Percentiles rank a stretch among this genome's conserved stretches.
These are phyloP conservation scores for Macrobrachium nipponense DNA, from an alignment of 1,140 invertebrate species.

Conservation along the genomic window DNA sequence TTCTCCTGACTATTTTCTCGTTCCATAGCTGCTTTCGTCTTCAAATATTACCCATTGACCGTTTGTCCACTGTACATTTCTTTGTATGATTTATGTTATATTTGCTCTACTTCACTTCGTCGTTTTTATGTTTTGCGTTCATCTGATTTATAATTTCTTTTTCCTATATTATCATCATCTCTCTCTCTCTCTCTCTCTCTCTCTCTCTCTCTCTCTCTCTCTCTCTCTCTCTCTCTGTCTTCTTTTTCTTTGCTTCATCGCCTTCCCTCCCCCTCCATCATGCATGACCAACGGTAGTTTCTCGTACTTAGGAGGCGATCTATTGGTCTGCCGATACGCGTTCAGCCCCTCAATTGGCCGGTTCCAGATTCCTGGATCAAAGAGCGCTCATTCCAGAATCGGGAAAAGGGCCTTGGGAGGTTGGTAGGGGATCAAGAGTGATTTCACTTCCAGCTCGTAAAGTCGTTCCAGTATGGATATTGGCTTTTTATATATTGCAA, in stretches of 20 bases:
- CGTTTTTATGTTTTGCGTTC: neutral
- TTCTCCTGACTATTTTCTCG: neutral
- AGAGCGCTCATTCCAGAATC: no score
- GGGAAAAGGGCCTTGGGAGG: no score
- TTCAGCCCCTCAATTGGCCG: no score
- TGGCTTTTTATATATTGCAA: no score
- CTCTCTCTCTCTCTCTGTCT: constrained; percentile 4
- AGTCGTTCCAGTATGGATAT: no score
- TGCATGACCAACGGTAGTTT: no score
- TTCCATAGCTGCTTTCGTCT: neutral
- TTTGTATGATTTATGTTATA: neutral
- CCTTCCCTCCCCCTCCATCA: neutral
- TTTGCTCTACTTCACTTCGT: neutral
- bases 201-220: constrained; percentile 2
- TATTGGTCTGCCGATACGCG: no score
- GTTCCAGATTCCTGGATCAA: no score
- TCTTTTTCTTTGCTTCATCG: neutral
- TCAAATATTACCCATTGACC: neutral
- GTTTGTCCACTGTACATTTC: neutral
- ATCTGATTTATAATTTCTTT: neutral
- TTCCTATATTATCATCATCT: neutral
- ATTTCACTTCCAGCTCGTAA: no score
- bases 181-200: constrained; percentile 1
- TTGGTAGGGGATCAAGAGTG: no score
- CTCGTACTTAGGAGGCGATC: no score